Evolutionary conservation across 2,113 vertebrate genomes (phyloP), one percentile per base, ranked within the genome.

Genomic region (Callionymus lyra): DNA sequence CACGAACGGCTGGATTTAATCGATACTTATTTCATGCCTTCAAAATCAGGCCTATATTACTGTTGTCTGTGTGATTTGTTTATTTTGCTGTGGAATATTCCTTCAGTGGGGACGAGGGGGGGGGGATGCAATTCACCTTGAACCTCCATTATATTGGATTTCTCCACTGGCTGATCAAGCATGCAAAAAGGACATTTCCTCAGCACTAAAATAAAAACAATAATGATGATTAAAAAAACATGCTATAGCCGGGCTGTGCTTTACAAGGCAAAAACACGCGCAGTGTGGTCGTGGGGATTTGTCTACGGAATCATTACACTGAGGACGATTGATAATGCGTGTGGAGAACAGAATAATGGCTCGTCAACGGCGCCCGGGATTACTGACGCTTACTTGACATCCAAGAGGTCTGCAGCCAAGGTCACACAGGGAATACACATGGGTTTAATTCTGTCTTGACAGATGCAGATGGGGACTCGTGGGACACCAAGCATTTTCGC

Each of bases 141-240:
- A 89, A 84, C 86, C 87, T 92, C 72, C 65, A 84, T 91, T 91
- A 90, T 88, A 72, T 77, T 82, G 85, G 80, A 87, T 91, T 91
- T 89, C 86, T 92, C 88, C 84, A 93, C 90, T 77, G 90, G 86
- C 85, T 96, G 91, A 95, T 96, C 93, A 94, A 95, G 92, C 90
- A 91, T 91, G 83, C 82, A 83, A 84, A 87, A 82, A 84, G 74
- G 84, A 86, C 79, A 83, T 86, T 87, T 85, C 84, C 84, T 75
- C 69, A 55, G 79, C 81, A 84, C 77, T 86, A 85, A 86, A 86
- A 84, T 78, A 85, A 87, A 86, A 86, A 84, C 82, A 85, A 86
- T 81, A 73, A 82, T 68, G 76, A 85, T 82, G 79, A 85, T 87
- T 85, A 84, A 83, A 85, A 85, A 87, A 82, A 84, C 79, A 86